Conservation (phyloP, 2,888 invertebrate genomes). For the Ischnus inquisitorius region DNA sequence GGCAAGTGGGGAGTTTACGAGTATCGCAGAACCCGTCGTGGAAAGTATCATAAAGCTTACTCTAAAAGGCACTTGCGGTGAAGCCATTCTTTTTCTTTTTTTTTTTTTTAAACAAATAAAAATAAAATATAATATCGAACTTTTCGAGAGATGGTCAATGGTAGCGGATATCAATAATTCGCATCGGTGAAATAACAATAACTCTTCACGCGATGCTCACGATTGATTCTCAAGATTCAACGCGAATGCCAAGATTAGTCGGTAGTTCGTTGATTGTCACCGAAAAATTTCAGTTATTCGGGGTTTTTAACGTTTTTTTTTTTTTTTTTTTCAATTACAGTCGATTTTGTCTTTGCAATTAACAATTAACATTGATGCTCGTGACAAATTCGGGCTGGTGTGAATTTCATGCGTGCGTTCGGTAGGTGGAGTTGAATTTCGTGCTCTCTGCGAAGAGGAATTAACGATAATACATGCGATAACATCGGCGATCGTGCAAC, state of each 20-base stretch:
- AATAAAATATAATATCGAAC: conserved; percentile 34
- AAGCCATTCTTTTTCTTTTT: conserved; percentile 64
- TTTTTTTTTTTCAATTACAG: conserved; percentile 41
- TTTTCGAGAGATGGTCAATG: not conserved
- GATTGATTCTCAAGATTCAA: conserved; percentile 54
- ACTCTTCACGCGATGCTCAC: conserved; percentile 50
- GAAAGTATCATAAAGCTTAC: conserved; percentile 75
- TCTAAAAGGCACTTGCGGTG: conserved; percentile 74
- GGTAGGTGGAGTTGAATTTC: conserved; percentile 21
- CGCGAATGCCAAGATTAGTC: conserved; percentile 47
- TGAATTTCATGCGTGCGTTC: conserved; percentile 6
- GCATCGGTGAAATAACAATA: conserved; percentile 49
- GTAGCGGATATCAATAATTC: conserved; percentile 44
- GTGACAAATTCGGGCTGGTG: conserved; percentile 25
- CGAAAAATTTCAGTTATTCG: conserved; percentile 47
- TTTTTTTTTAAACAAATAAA: conserved; percentile 49
- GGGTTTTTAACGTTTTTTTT: conserved; percentile 24
- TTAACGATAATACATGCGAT: conserved; percentile 61
- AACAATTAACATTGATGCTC: conserved; percentile 56
- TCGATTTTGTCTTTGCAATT: conserved; percentile 40
- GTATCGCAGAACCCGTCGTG: conserved; percentile 69
- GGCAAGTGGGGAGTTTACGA: conserved; percentile 28
- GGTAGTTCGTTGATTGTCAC: not conserved
- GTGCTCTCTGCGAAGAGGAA: not conserved
- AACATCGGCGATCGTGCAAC: conserved; percentile 72